Conservation (phyloP, 2,113 vertebrate genomes). For the Syrrhaptes paradoxus region DNA sequence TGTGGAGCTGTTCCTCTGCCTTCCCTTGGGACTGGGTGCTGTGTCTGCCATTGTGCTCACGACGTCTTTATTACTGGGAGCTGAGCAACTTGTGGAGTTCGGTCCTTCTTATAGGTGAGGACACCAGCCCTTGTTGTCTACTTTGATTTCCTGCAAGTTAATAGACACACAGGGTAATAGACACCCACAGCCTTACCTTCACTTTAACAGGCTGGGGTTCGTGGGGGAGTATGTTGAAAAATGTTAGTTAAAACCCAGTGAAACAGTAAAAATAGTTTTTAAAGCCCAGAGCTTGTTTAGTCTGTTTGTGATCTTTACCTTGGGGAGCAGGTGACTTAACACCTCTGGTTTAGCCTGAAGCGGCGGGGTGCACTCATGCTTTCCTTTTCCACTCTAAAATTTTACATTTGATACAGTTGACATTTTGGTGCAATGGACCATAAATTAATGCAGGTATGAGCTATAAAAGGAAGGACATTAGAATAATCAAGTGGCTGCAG, state of each 20-base stretch:
- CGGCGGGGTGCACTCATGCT: not conserved
- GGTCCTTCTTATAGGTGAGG: not conserved
- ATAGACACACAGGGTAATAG: not conserved
- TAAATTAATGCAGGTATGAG: constrained; percentile 25
- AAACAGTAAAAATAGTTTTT: not conserved
- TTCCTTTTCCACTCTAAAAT: constrained; percentile 18
- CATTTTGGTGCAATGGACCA: constrained; percentile 29
- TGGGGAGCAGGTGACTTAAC: not conserved
- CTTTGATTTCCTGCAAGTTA: not conserved
- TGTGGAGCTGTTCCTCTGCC: not conserved
- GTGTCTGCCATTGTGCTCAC: not conserved
- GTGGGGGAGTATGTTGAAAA: not conserved
- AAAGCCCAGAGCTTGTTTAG: not conserved
- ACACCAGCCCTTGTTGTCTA: not conserved
- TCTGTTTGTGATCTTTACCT: not conserved
- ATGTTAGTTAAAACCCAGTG: not conserved
- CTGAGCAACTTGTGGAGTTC: not conserved
- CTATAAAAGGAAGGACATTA: constrained; percentile 42
- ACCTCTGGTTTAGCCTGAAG: not conserved
- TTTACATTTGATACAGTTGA: constrained; percentile 24
- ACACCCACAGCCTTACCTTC: not conserved
- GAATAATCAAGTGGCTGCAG: constrained; percentile 39
- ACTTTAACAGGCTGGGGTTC: not conserved
- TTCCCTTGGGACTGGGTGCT: not conserved
- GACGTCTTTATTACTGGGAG: not conserved